A percentile compares a stretch with the other conserved stretches of the same genome.
Conservation (phyloP, 2,113 vertebrate genomes). For the Archilochus colubris region DNA sequence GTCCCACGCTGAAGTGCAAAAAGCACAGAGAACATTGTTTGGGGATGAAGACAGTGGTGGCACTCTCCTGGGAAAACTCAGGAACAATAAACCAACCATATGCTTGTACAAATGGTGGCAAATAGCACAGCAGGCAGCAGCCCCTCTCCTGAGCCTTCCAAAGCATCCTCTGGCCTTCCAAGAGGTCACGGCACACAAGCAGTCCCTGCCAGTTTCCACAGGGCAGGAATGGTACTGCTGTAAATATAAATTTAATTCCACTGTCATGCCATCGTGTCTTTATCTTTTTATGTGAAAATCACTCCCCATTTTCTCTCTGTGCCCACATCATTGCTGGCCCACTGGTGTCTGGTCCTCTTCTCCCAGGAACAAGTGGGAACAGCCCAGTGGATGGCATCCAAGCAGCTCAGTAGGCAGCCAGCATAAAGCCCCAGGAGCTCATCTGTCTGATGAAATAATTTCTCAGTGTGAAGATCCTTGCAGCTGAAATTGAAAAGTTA, state of each 20-base stretch:
- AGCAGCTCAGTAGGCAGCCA: background rate
- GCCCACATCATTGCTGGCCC: background rate
- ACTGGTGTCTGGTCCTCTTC: background rate
- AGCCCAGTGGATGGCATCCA: background rate
- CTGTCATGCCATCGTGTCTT: background rate
- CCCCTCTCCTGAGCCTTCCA: background rate
- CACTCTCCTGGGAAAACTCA: background rate
- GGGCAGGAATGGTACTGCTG: rapidly evolving
- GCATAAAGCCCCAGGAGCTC: background rate
- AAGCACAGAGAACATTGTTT: background rate
- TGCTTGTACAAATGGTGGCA: background rate
- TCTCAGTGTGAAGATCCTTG: background rate
- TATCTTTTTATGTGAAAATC: background rate
- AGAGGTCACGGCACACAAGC: rapidly evolving
- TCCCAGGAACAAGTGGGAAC: background rate
- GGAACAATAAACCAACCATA: background rate
- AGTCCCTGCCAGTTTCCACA: background rate
- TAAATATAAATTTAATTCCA: rapidly evolving
- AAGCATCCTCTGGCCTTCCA: background rate
- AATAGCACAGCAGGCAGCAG: background rate
- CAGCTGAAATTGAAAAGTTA: conserved; percentile 30
- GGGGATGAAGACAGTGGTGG: background rate
- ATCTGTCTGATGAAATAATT: background rate
- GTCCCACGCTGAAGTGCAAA: background rate
- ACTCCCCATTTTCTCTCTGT: rapidly evolving